Base-by-base conservation (phyloP, 2,113 vertebrate genomes). In the Riparia riparia region DNA sequence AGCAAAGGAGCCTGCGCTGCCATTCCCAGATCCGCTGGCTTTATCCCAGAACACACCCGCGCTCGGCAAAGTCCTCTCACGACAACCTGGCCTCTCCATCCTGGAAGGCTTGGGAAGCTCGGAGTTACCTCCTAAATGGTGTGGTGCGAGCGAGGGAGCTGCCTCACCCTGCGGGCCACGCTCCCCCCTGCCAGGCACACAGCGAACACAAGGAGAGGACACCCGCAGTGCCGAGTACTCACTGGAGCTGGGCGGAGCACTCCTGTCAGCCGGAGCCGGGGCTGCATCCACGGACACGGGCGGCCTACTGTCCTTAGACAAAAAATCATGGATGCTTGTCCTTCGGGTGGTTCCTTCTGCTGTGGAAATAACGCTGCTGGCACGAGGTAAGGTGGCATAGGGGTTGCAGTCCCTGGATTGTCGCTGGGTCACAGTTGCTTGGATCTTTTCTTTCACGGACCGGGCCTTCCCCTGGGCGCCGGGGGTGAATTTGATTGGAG, bases 321-420 rank as follows among this genome's bases (percentile, higher is more conserved):
- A 98, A 98, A 99, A 98, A 92, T 99, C 99, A 53, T 99, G 99
- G 98, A 99, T 99, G 98, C 99, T 99, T 70, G 99, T 99, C 96
- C 99, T 99, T 76, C 99, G 98, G 6, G 98, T 99, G 91, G 98
- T 98, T 79, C 99, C 99, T 97, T 99, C 99, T 0, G 99, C 99
- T 1, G 99, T 99, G 95, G 99, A 99, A 95, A 99, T 99, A 85
- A 99, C 99, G 26, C 98, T 99, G 98, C 99, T 99, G 90, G 99
- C 99, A 11, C 99, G 98, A 90, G 99, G 99, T 97, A 99, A 98
- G n/a, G 97, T 98, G 87, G 98, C 98, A 32, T 98, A 99, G 25
- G 97, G 97, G 47, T 98, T 98, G 95, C 95, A 98, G 95, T 98
- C 97, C 98, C 98, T 98, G 93, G 98, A 96, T 98, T 97, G 98